Conservation (phyloP, 2,888 invertebrate genomes). For the Oxytorus armatus region DNA sequence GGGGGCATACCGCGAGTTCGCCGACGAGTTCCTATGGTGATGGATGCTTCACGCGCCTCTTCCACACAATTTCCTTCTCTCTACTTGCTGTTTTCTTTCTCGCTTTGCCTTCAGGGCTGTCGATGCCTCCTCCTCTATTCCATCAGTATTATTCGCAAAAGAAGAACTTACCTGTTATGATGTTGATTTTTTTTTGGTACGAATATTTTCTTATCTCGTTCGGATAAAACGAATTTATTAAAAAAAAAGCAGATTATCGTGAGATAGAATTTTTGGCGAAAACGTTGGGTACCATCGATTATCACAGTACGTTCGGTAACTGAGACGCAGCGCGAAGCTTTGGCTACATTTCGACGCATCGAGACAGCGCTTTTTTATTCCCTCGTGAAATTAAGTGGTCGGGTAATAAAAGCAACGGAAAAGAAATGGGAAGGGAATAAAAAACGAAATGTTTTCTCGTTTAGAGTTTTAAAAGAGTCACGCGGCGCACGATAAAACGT, state of each 20-base stretch:
- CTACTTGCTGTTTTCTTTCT: slow-evolving; percentile 41
- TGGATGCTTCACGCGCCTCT: slow-evolving; percentile 73
- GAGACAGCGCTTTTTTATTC: slow-evolving; percentile 41
- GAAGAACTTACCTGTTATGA: slow-evolving; percentile 23
- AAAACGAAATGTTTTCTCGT: slow-evolving; percentile 37
- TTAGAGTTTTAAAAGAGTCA: slow-evolving; percentile 56
- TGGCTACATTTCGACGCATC: slow-evolving; percentile 23
- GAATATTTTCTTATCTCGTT: background rate
- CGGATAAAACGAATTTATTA: background rate
- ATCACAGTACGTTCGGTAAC: background rate
- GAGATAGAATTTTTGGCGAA: background rate
- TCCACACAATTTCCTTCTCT: slow-evolving; percentile 69
- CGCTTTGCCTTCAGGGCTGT: slow-evolving; percentile 38
- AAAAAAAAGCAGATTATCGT: background rate
- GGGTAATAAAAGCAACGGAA: slow-evolving; percentile 22
- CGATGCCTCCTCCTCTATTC: background rate
- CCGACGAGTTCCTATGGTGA: slow-evolving; percentile 74
- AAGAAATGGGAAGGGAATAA: slow-evolving; percentile 9
- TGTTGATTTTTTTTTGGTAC: background rate
- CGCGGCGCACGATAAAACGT: slow-evolving; percentile 62
- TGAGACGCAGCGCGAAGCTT: slow-evolving; percentile 20
- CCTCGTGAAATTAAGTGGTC: slow-evolving; percentile 51
- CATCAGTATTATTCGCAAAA: slow-evolving; percentile 24
- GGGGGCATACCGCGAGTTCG: slow-evolving; percentile 68
- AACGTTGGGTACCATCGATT: background rate